Evolutionary conservation across 2,113 vertebrate species (phyloP), one percentile per base, ranked within the genome.

Genomic region (Rousettus leschenaultii): DNA sequence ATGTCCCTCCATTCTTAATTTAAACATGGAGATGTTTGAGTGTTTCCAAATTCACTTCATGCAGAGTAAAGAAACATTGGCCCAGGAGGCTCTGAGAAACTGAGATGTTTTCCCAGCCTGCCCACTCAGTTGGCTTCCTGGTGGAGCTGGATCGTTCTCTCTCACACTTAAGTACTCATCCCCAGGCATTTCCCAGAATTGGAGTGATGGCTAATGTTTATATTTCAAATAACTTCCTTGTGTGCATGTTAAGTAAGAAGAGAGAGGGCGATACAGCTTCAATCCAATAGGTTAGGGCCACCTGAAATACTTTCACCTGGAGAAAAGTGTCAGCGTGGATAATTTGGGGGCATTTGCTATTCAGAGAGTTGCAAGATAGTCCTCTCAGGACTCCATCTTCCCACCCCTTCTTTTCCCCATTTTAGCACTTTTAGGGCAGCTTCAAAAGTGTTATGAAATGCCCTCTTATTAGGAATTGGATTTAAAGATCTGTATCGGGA

Each of bases 181-280:
- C 30, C 48, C 24, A 33, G 35, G 73, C 33, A 22, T 2, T 35
- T 89, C n/a, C 53, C 33, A 73, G 84, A 86, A n/a, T 0, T 86
- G 38, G 28, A 86, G 66, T 0, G 2, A 21, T 55, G 73, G 73
- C 74, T 55, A 35, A 35, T 53, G 55, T 94, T 94, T 92, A 3
- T 28, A 70, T 93, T 84, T 91, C 92, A 89, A 18, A 87, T 66
- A 87, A 92, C 30, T 94, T 95, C 88, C 68, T 66, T 70, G 70
- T 91, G 51, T 75, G 33, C 65, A 5, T 53, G 38, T 80, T 33
- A 48, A 63, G 11, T 63, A 51, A 87, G 80, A 26, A 68, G 77
- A 83, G 59, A 89, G 53, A 33, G 19, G 48, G 35, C 74, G 48
- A 4, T 21, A 48, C 5, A 10, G 68, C n/a, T 63, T 82, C 48